These are phyloP conservation scores for Tryphoninae sp. DNA, from an alignment of 2,888 invertebrate genomes.

Conservation along the genomic window DNA sequence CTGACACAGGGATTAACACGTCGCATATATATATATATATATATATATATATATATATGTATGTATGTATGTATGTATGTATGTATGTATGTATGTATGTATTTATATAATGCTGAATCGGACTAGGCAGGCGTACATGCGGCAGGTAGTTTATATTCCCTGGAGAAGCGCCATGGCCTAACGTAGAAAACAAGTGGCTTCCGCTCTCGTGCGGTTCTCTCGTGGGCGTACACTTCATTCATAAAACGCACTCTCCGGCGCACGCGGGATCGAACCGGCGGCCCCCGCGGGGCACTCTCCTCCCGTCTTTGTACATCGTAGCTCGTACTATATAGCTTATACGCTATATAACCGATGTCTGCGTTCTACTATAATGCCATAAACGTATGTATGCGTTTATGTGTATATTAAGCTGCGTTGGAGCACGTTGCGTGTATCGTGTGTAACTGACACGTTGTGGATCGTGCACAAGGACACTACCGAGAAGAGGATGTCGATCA, in stretches of 20 bases:
- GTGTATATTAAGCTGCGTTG: not conserved
- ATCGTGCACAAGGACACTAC: conserved; percentile 59
- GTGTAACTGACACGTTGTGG: conserved; percentile 61
- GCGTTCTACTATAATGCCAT: conserved; percentile 26
- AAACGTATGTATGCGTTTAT: conserved; percentile 24
- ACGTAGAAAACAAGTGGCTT: conserved; percentile 70
- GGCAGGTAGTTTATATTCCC: conserved; percentile 67
- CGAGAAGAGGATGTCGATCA: not conserved
- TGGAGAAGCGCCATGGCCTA: conserved; percentile 65
- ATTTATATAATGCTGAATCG: conserved; percentile 14
- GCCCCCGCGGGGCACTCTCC: conserved; percentile 32
- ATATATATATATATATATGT: conserved; percentile 18
- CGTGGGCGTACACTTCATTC: conserved; percentile 68
- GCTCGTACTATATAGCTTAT: not conserved
- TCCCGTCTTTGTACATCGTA: conserved; percentile 28
- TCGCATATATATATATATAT: not conserved
- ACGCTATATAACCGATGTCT: conserved; percentile 1
- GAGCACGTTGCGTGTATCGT: conserved; percentile 42
- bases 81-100: not conserved
- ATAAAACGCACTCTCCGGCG: conserved; percentile 68
- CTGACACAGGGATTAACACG: not conserved
- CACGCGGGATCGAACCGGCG: conserved; percentile 64
- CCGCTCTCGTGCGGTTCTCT: conserved; percentile 56
- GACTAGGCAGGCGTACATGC: conserved; percentile 2
- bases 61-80: too few species aligned